phyloP scores from a whole-genome alignment of 2,888 invertebrate genomes.

The Thereva nobilitata region DNA sequence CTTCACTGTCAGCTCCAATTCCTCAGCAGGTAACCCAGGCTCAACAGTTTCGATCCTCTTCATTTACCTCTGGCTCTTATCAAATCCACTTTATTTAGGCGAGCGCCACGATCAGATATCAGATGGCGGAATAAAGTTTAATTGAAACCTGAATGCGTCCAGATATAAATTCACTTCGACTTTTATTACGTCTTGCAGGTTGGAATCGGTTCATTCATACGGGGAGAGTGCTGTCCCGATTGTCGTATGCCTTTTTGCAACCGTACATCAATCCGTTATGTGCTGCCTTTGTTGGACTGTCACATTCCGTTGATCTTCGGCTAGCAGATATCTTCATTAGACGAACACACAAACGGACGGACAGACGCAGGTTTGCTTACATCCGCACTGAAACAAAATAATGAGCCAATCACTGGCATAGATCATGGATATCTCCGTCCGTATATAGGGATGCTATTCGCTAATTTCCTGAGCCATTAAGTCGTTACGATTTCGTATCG shows the following conservation, averaged over 20 bases:
- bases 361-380: not conserved
- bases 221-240: not conserved
- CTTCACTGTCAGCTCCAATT: constrained; percentile 26
- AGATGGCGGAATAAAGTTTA: constrained; percentile 14
- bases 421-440: constrained; percentile 6
- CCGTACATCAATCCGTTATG: constrained; percentile 17
- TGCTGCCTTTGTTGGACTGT: constrained; percentile 20
- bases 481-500: constrained; percentile 6
- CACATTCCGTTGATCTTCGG: constrained; percentile 10
- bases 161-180: constrained; percentile 32
- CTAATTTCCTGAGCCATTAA: constrained; percentile 31
- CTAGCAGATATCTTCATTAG: constrained; percentile 28
- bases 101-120: constrained; percentile 24
- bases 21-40: constrained; percentile 18
- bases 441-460: constrained; percentile 12
- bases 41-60: constrained; percentile 21
- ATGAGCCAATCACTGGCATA: not conserved
- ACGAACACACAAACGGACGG: constrained; percentile 1
- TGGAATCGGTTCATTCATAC: constrained; percentile 32
- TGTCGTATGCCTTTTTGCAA: not conserved
- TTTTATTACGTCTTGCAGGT: constrained; percentile 26
- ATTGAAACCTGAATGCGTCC: constrained; percentile 33
- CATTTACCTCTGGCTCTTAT: constrained; percentile 6
- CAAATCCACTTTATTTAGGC: constrained; percentile 28
- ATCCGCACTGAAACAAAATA: constrained; percentile 10